A percentile compares a stretch with the other conserved stretches of the same genome.
Evolutionary conservation across 2,797 vertebrate species (phyloP).

Genomic region (Sebastiscus tertius): DNA sequence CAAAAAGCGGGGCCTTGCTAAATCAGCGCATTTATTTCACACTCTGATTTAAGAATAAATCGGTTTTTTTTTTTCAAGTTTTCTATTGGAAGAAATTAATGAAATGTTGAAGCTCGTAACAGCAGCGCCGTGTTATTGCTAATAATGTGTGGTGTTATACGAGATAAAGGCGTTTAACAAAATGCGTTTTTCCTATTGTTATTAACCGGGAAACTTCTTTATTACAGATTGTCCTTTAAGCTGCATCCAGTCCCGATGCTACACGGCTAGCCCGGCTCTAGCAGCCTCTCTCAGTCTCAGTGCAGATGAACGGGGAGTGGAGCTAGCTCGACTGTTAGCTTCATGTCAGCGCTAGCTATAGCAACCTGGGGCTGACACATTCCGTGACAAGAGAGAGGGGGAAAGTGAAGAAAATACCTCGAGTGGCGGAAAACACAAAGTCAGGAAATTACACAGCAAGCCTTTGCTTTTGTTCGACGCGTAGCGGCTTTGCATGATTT

Average conservation of each 20-base stretch:
- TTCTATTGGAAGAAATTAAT: slow-evolving; percentile 85
- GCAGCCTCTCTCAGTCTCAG: slow-evolving; percentile 42
- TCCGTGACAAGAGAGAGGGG: slow-evolving; percentile 84
- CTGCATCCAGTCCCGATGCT: slow-evolving; percentile 83
- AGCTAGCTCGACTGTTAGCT: slow-evolving; percentile 78
- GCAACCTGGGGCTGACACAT: slow-evolving; percentile 84
- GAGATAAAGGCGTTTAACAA: slow-evolving; percentile 42
- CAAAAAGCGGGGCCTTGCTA: slow-evolving; percentile 17
- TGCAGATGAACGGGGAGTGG: slow-evolving; percentile 67
- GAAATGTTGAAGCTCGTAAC: slow-evolving; percentile 70
- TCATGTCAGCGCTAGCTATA: slow-evolving; percentile 71
- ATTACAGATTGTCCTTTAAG: slow-evolving; percentile 84
- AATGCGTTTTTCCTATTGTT: slow-evolving; percentile 73
- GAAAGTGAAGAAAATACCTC: slow-evolving; percentile 85
- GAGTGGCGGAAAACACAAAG: slow-evolving; percentile 77
- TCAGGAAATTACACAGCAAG: slow-evolving; percentile 74
- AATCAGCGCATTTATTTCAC: slow-evolving; percentile 29
- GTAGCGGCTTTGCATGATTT: slow-evolving; percentile 55
- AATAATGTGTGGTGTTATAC: slow-evolving; percentile 9
- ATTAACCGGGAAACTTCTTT: slow-evolving; percentile 83
- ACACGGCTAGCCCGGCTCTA: slow-evolving; percentile 71
- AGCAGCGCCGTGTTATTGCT: slow-evolving; percentile 41
- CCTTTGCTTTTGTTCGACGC: slow-evolving; percentile 53
- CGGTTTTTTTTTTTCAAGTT: slow-evolving; percentile 82
- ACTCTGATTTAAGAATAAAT: slow-evolving; percentile 82